phyloP scores from a whole-genome alignment of 2,113 vertebrate species.

The Caranx ignobilis region DNA sequence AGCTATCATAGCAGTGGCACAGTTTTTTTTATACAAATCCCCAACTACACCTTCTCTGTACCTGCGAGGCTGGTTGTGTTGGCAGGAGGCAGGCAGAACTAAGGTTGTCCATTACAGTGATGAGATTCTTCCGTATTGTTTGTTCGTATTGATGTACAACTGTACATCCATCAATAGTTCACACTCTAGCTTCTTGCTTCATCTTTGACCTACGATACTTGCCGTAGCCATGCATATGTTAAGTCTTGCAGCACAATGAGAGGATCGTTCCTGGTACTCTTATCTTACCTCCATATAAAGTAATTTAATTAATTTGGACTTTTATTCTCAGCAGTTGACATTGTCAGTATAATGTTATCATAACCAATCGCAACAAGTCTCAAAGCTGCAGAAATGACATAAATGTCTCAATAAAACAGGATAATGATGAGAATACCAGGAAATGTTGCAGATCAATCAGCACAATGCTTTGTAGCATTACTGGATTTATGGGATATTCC shows the following conservation, averaged over 20 bases:
- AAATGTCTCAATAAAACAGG: background rate
- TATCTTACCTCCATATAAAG: background rate
- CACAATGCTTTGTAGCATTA: background rate
- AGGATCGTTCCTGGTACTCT: background rate
- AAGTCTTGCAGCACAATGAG: background rate
- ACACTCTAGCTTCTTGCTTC: background rate
- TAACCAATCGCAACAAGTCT: background rate
- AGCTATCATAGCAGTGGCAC: constrained; percentile 18
- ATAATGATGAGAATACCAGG: background rate
- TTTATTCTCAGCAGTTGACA: background rate
- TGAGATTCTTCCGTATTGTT: background rate
- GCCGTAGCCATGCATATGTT: background rate
- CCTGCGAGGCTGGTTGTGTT: background rate
- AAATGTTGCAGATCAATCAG: background rate
- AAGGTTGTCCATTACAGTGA: background rate
- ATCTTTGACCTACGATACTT: background rate
- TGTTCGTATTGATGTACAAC: background rate
- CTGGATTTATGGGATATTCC: background rate
- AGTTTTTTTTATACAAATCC: constrained; percentile 32
- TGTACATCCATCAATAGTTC: background rate
- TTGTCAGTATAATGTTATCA: background rate
- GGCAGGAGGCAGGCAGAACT: background rate
- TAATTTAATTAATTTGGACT: background rate
- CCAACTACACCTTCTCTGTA: background rate
- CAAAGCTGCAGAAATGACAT: background rate